Percentiles rank a stretch among this genome's conserved stretches.
phyloP scores from a whole-genome alignment of 2,888 invertebrate genomes.

The Brassicogethes aeneus region DNA sequence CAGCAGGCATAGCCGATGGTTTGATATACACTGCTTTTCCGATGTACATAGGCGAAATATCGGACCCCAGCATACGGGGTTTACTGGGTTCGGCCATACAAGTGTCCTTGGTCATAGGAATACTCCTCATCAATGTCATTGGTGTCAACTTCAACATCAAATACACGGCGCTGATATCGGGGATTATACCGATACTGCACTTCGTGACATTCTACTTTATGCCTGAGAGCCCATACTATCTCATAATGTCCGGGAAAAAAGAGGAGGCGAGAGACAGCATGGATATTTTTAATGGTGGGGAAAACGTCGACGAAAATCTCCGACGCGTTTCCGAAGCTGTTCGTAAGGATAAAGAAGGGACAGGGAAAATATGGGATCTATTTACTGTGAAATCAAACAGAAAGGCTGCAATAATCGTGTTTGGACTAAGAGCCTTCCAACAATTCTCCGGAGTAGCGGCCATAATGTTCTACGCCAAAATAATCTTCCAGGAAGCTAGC shows the following conservation, averaged over 20 bases:
- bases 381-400: background rate
- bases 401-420: background rate
- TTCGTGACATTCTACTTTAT: background rate
- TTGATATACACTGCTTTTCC: constrained; percentile 32
- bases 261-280: background rate
- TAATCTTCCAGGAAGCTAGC: background rate
- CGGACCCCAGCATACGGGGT: constrained; percentile 25
- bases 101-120: background rate
- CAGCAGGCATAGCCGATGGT: constrained; percentile 37
- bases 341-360: background rate
- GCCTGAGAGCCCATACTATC: background rate
- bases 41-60: constrained; percentile 47
- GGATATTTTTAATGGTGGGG: background rate
- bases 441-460: background rate
- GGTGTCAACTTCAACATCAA: background rate
- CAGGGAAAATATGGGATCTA: background rate
- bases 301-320: background rate
- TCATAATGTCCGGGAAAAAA: background rate
- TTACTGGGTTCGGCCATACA: background rate
- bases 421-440: background rate
- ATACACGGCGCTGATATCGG: background rate
- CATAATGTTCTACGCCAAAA: constrained; percentile 1
- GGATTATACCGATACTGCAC: background rate
- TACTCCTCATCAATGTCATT: background rate
- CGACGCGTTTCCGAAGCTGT: background rate